Evolutionary conservation across 2,888 invertebrate genomes (phyloP).

Genomic region (Ectemnius continuus): DNA sequence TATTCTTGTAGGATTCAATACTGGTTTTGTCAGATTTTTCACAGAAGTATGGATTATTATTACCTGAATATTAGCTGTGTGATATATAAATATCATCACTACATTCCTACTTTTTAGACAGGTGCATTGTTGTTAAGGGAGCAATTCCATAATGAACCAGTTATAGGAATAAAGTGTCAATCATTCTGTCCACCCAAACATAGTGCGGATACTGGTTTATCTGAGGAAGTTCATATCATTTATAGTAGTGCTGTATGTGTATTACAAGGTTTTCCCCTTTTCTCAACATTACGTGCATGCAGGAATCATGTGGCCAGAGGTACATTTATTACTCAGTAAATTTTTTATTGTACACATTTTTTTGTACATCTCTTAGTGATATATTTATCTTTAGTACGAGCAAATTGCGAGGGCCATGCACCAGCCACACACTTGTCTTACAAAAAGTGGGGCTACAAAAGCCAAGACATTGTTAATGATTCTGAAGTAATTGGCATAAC

Average conservation of each 20-base stretch:
- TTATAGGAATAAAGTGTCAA: conserved; percentile 89
- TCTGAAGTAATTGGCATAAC: conserved; percentile 87
- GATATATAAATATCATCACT: neutral
- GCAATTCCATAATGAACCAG: conserved; percentile 89
- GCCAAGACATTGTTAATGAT: conserved; percentile 87
- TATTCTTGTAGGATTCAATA: conserved; percentile 90
- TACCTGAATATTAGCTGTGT: neutral
- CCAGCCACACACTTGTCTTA: conserved; percentile 84
- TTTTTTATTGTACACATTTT: conserved; percentile 1
- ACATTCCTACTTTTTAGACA: conserved; percentile 77
- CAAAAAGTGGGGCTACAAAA: conserved; percentile 92
- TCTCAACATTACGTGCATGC: conserved; percentile 88
- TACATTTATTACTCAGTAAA: conserved; percentile 68
- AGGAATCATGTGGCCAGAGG: conserved; percentile 90
- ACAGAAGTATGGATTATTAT: conserved; percentile 82
- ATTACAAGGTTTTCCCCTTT: conserved; percentile 87
- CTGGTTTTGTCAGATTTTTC: conserved; percentile 92
- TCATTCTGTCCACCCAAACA: conserved; percentile 80
- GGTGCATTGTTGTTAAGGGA: conserved; percentile 90
- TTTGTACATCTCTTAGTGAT: neutral
- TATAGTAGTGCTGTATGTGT: conserved; percentile 87
- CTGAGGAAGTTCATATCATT: conserved; percentile 87
- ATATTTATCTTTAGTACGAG: conserved; percentile 81
- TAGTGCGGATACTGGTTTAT: conserved; percentile 73
- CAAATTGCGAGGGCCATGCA: conserved; percentile 82